These are phyloP conservation scores for Ostrea denselamellosa DNA, from an alignment of 1,140 invertebrate genomes.

Conservation along the genomic window DNA sequence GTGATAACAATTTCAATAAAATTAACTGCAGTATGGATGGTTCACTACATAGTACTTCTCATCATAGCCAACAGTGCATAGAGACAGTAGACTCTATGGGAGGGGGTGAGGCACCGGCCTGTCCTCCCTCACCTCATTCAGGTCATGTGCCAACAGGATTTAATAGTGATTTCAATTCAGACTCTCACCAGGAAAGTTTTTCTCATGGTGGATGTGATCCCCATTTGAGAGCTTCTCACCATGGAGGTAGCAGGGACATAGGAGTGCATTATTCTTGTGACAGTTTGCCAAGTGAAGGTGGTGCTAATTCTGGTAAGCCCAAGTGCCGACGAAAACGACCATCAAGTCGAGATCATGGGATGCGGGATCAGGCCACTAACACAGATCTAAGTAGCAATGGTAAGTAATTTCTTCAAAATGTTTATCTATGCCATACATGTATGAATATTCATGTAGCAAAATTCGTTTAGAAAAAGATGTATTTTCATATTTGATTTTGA, in stretches of 20 bases:
- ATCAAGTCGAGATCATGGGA: slow-evolving; percentile 61
- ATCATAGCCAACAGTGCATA: slow-evolving; percentile 45
- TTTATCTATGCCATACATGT: background rate
- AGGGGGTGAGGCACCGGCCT: slow-evolving; percentile 60
- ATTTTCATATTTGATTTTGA: too few species aligned
- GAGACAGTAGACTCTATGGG: slow-evolving; percentile 57
- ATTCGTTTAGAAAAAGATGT: background rate
- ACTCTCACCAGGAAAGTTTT: slow-evolving; percentile 59
- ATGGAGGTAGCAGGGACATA: slow-evolving; percentile 28
- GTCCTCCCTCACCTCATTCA: slow-evolving; percentile 57
- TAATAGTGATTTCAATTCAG: slow-evolving; percentile 57
- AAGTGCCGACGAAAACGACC: slow-evolving; percentile 66
- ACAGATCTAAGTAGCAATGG: slow-evolving; percentile 77
- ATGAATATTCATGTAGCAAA: background rate
- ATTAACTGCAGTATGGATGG: slow-evolving; percentile 62
- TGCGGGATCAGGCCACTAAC: slow-evolving; percentile 75
- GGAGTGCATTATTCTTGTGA: slow-evolving; percentile 56
- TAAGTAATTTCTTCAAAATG: slow-evolving; percentile 53
- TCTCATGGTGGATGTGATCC: slow-evolving; percentile 60
- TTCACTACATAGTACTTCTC: slow-evolving; percentile 55
- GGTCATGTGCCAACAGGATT: slow-evolving; percentile 61
- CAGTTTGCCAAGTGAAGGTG: slow-evolving; percentile 63
- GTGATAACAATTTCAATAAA: slow-evolving; percentile 72
- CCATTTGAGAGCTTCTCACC: background rate
- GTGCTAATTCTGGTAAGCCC: slow-evolving; percentile 65